Evolutionary conservation across 2,113 vertebrate species (phyloP), one percentile per base, ranked within the genome.

Genomic region (Neotragus moschatus): DNA sequence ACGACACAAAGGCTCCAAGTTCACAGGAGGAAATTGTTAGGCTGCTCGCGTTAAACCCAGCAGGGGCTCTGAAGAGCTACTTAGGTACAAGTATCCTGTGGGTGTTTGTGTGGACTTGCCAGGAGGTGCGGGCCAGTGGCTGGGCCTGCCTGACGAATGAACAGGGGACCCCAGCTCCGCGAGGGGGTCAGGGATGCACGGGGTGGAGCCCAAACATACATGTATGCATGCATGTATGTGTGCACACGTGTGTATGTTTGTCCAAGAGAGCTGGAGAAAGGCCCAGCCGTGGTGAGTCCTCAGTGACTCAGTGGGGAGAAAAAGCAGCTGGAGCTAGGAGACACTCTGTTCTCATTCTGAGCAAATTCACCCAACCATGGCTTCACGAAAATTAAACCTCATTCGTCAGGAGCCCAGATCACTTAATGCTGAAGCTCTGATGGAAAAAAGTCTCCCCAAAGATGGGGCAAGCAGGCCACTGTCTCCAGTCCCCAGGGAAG

Each of bases 201-300:
- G 85, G 15, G 30, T 2, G 6, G 56, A 70, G 73, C 49, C n/a
- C 60, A 49, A 12, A 43, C 21, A 36, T 15, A n/a, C 15, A 3
- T 0, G 15, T 5, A 61, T 16, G 4, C 33, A 5, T 13, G 30
- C 23, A 6, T 5, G 13, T 30, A 63, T 30, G 49, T 0, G 0
- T 33, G 60, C 26, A 49, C 2, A 7, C 5, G 1, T 16, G 36
- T 2, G 25, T 39, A 2, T 56, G 56, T 14, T 45, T 14, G 51
- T 10, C 70, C 9, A 19, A 63, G 61, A 56, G 16, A 45, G 43
- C 26, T 4, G 7, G 10, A 21, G 30, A 36, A 28, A 53, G 47
- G 47, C 19, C 47, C 0, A 0, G 73, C n/a, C 7, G 0, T 10
- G 58, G 47, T 0, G 26, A 28, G 43, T 16, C 30, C 56, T 61